Evolutionary conservation across 1,140 invertebrate species (phyloP).

Genomic region (Danaus melanippus): DNA sequence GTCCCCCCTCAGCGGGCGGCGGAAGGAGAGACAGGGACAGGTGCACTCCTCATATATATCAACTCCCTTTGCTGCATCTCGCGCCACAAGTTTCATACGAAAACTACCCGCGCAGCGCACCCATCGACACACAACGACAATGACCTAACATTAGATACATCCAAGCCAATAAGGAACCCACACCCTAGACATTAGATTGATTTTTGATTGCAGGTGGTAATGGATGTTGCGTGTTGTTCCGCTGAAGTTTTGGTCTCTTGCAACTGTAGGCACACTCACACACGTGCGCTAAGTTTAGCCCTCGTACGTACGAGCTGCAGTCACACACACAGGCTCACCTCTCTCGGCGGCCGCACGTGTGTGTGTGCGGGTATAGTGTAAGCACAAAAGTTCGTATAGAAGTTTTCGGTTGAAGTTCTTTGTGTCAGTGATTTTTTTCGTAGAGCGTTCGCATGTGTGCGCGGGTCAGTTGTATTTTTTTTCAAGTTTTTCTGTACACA

Average conservation of each 20-base stretch:
- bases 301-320: constrained; percentile 45
- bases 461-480: constrained; percentile 65
- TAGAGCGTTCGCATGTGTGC: constrained; percentile 47
- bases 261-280: constrained; percentile 58
- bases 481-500: constrained; percentile 61
- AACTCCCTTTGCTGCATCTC: constrained; percentile 52
- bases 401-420: constrained; percentile 70
- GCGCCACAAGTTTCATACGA: constrained; percentile 64
- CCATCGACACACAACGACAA: constrained; percentile 23
- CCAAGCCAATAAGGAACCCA: constrained; percentile 21
- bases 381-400: constrained; percentile 65
- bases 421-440: constrained; percentile 71
- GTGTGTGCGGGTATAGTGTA: constrained; percentile 36
- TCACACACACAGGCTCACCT: constrained; percentile 44
- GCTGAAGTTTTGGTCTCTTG: constrained; percentile 63
- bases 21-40: constrained; percentile 49
- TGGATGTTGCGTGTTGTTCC: constrained; percentile 32
- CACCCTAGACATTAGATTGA: constrained; percentile 9
- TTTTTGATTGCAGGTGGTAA: constrained; percentile 13
- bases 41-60: constrained; percentile 27
- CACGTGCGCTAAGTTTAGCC: constrained; percentile 60
- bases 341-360: constrained; percentile 39
- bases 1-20: constrained; percentile 38
- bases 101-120: constrained; percentile 68
- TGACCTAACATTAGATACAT: constrained; percentile 17